Conservation (phyloP, 2,113 vertebrate genomes). For the Tonatia bakeri region DNA sequence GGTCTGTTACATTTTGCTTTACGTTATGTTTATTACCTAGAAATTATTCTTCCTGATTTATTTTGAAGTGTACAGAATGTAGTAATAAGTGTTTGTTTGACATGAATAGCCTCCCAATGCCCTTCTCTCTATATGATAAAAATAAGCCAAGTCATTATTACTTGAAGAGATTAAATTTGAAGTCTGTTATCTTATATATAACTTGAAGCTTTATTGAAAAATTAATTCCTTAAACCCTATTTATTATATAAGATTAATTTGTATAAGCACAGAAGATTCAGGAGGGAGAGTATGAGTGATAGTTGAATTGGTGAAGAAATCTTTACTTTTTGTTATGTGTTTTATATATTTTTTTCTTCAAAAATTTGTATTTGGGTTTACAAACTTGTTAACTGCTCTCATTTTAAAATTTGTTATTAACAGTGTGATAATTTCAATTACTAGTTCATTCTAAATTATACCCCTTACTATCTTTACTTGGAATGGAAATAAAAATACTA, state of each 20-base stretch:
- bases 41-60: background rate
- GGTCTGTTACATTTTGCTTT: background rate
- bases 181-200: background rate
- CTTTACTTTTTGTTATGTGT: background rate
- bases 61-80: background rate
- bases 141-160: background rate
- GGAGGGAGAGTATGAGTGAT: background rate
- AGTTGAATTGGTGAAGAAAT: background rate
- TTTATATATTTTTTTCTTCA: background rate
- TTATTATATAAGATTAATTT: slow-evolving; percentile 1
- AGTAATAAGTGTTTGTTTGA: background rate
- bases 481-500: background rate
- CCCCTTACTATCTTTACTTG: background rate
- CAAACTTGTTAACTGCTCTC: background rate
- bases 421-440: background rate
- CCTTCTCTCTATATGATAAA: background rate
- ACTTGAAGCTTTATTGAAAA: background rate
- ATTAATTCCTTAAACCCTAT: background rate
- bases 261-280: background rate
- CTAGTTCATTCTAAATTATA: background rate
- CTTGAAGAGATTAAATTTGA: background rate
- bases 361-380: background rate
- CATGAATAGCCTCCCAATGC: background rate
- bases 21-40: background rate
- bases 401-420: background rate